phyloP scores from a whole-genome alignment of 1,140 invertebrate species.

The Theocolax elegans region DNA sequence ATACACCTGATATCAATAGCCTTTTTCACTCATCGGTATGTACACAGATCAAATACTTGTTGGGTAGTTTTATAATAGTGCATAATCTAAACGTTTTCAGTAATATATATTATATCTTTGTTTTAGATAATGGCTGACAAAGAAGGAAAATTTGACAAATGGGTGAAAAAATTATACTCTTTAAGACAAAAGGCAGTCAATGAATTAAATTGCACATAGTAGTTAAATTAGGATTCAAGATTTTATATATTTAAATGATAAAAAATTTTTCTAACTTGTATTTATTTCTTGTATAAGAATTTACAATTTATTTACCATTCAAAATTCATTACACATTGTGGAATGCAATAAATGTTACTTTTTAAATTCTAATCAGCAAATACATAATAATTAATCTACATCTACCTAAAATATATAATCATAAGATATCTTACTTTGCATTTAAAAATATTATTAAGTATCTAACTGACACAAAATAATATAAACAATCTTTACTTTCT shows the following conservation, averaged over 20 bases:
- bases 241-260: neutral
- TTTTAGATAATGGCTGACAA: conserved; percentile 63
- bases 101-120: conserved; percentile 9
- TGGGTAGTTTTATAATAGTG: conserved; percentile 3
- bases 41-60: conserved; percentile 4
- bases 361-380: conserved; percentile 29
- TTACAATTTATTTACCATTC: conserved; percentile 45
- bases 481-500: neutral
- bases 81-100: conserved; percentile 12
- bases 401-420: conserved; percentile 1
- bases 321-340: conserved; percentile 27
- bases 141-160: conserved; percentile 63
- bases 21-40: conserved; percentile 66
- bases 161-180: conserved; percentile 66
- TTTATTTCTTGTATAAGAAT: conserved; percentile 49
- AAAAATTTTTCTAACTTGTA: conserved; percentile 24
- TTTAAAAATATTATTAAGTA: conserved; percentile 22
- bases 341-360: conserved; percentile 25
- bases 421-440: conserved; percentile 23
- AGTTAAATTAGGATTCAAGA: neutral
- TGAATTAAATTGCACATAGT: conserved; percentile 24
- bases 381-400: conserved; percentile 30
- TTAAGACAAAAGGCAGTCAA: conserved; percentile 63
- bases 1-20: conserved; percentile 52
- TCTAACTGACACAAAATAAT: conserved; percentile 4